Evolutionary conservation across 37 sponge, comb jelly and placozoan species (phyloP), one percentile per base, ranked within the genome.

Genomic region (Halisarca cf. caerulea): DNA sequence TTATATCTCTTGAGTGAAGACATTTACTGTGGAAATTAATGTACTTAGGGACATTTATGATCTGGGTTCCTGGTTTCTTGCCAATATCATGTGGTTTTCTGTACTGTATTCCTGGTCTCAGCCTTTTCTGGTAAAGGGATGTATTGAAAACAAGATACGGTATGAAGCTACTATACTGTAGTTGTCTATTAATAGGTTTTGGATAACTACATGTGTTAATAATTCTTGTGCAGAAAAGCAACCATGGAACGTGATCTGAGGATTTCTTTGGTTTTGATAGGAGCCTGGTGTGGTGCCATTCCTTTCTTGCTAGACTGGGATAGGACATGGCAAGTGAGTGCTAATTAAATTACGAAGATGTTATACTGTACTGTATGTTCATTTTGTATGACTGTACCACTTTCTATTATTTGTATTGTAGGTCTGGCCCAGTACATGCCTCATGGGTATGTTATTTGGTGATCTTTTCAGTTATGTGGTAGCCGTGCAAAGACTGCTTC

Each of bases 361-460:
- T 28, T 61, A 61, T 27, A 61, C 35, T 30, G 69, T 30, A 28
- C 33, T 34, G 35, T 4, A 34, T 6, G n/a, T 62, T 27, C 15
- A 6, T 68, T 1, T 4, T 68, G 11, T 34, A 68, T 27, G 17
- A 32, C 17, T 68, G 69, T 27, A 27, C 69, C 33, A 68, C 17
- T 11, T 17, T 20, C 17, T 54, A 54, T 54, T 11, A 17, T 62
- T 27, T 62, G 30, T 68, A 0, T 4, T 68, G 11, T 34, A 68
- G 69, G 17, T 34, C 17, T 68, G 69, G 69, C 69, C 69, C 33
- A 68, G 30, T 68, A 68, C 69, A 68, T 68, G 69, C 34, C 69
- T 68, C 27, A 32, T 68, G 17, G 69, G 69, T 0, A n/a, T 68
- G 32, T 32, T 34, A 1, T 2, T 4, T 68, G 33, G 69, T 18